Base-by-base conservation (phyloP, 1,140 invertebrate species). In the Gryllus bimaculatus region DNA sequence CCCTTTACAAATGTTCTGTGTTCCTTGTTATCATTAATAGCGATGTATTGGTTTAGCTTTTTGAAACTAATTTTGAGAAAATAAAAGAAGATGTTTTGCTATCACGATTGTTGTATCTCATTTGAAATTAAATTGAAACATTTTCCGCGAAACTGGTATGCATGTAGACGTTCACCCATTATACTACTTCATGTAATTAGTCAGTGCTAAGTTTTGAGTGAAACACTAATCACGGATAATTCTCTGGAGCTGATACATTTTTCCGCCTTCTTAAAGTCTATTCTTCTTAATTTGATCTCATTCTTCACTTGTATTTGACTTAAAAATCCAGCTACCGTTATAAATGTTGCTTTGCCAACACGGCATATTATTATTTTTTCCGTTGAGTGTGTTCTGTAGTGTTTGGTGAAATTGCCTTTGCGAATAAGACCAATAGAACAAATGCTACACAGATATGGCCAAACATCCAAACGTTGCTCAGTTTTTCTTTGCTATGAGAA, bases 311-410 rank as follows among this genome's bases (percentile, higher is more conserved):
- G 84, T 85, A 79, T 85, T 84, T 78, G 77, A 48, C 26, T 49
- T 10, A 15, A 47, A 10, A 78, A 20, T 13, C 48, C 75, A 39
- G 21, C 75, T 47, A 39, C 75, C 8, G 75, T 26, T 13, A 15
- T 20, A 47, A 76, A 76, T 76, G 21, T 21, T 15, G 47, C 13
- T 76, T 39, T 21, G 39, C 75, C 21, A 8, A 76, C 48, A 78
- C 91, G 89, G 82, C 93, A 94, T 81, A 18, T n/a, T 8, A 47
- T 20, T n/a, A 18, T n/a, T 8, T 48, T 78, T 20, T 74, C 21
- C 13, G 21, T 26, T 10, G 47, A 54, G 21, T 78, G 77, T n/a
- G 77, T 78, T 20, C 54, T 78, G 15, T 47, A 48, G 21, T 78
- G 77, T 20, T 78, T 78, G 48, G 48, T 90, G 7, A 93, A 83